These are phyloP conservation scores for Nesogale talazaci DNA, from an alignment of 2,113 vertebrate species.

Conservation along the genomic window DNA sequence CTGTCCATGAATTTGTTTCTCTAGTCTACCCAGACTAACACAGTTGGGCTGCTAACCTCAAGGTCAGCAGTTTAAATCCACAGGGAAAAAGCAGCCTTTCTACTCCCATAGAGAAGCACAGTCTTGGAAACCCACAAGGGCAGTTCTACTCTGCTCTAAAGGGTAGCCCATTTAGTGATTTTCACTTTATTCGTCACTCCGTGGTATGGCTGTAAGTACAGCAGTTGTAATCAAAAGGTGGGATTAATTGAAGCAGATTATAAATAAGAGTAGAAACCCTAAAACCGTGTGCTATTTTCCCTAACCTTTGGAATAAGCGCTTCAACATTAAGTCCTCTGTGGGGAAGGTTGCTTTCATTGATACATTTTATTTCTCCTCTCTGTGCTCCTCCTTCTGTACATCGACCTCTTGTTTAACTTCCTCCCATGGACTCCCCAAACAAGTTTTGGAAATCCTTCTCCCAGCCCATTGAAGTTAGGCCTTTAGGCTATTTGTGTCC, in stretches of 20 bases:
- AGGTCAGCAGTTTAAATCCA: no score
- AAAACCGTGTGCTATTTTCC: neutral
- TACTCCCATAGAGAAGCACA: no score
- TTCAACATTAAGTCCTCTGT: neutral
- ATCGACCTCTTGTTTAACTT: neutral
- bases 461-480: neutral
- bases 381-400: no score
- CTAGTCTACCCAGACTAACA: no score
- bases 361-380: neutral
- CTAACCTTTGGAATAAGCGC: neutral
- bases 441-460: neutral
- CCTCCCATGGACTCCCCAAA: neutral
- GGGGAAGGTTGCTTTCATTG: neutral
- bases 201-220: neutral
- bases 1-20: no score
- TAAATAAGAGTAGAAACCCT: neutral
- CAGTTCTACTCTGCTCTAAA: no score
- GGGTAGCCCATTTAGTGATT: neutral
- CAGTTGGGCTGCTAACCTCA: no score
- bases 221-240: neutral
- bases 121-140: no score
- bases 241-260: neutral
- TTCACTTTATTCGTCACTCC: neutral
- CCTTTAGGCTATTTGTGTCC: neutral
- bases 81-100: no score